Evolutionary conservation across 2,113 vertebrate genomes (phyloP), one percentile per base, ranked within the genome.

Genomic region (Lathamus discolor): DNA sequence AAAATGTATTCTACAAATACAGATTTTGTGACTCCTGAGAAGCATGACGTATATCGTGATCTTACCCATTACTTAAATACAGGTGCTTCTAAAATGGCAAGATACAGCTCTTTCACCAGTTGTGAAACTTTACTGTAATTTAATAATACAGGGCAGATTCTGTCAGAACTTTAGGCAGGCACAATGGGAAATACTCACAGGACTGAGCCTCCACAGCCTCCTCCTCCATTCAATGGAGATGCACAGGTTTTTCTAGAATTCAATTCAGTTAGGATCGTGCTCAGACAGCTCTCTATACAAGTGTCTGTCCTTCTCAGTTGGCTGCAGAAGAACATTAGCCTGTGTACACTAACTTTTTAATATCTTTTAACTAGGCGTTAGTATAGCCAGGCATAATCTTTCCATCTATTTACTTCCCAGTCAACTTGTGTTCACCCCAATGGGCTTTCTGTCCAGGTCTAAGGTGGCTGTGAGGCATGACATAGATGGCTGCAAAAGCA

Each of bases 31-130:
- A 81, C 37, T 48, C 20, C 33, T 46, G 28, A 39, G 61, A 81
- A 88, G n/a, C 44, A 66, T 0, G 5, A 46, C 0, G 2, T 8
- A 7, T 29, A 62, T 13, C 0, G 1, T 35, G 57, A 77, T 67
- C 66, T 54, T 25, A 54, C 17, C 35, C 18, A 10, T 41, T 43
- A 41, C 63, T 73, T 49, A 77, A 73, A 83, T 19, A 29, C 12
- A 78, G 18, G 23, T 81, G 37, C 22, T 77, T 52, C 49, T 66
- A 39, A 83, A 83, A 86, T 22, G 41, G 59, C 75, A 80, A 87
- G 54, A 1, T 11, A 33, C 33, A 86, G 35, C 35, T 85, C 46
- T 39, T 77, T 49, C 22, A 44, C 33, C 27, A 73, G 5, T 13
- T 69, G 41, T 66, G 52, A 92, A 80, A 76, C 15, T 61, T 72